These are phyloP conservation scores for Latrodectus hesperus DNA, from an alignment of 2,888 invertebrate genomes.

Conservation along the genomic window DNA sequence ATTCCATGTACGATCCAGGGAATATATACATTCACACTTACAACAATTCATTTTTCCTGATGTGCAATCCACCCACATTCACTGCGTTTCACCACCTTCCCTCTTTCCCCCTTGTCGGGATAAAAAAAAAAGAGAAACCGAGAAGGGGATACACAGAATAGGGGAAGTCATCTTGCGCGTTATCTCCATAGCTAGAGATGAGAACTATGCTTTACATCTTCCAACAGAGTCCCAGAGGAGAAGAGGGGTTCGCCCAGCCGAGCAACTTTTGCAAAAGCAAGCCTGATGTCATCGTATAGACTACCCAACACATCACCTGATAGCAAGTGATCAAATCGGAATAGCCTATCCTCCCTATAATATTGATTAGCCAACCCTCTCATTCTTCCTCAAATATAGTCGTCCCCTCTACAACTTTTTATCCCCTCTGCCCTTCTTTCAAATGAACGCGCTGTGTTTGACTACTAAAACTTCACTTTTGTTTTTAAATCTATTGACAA, in stretches of 20 bases:
- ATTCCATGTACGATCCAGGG: conserved; percentile 3
- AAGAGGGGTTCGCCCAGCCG: conserved; percentile 48
- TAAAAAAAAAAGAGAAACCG: too few relatives aligned
- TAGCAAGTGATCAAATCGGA: conserved; percentile 65
- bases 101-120: background rate
- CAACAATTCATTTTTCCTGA: conserved; percentile 57
- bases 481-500: too few relatives aligned
- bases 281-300: conserved; percentile 63
- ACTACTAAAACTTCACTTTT: too few relatives aligned
- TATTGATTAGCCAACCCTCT: conserved; percentile 63
- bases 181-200: conserved; percentile 66
- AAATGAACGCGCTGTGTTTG: too few relatives aligned
- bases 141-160: background rate
- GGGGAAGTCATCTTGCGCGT: conserved; percentile 56
- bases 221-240: conserved; percentile 55
- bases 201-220: conserved; percentile 68
- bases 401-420: background rate
- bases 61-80: background rate
- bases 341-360: conserved; percentile 63
- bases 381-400: conserved; percentile 33
- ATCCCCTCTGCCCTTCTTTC: background rate
- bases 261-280: conserved; percentile 51
- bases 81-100: conserved; percentile 16
- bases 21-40: conserved; percentile 52
- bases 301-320: conserved; percentile 52